Conservation (phyloP, 2,888 invertebrate genomes). For the Lasioglossum lativentre region DNA sequence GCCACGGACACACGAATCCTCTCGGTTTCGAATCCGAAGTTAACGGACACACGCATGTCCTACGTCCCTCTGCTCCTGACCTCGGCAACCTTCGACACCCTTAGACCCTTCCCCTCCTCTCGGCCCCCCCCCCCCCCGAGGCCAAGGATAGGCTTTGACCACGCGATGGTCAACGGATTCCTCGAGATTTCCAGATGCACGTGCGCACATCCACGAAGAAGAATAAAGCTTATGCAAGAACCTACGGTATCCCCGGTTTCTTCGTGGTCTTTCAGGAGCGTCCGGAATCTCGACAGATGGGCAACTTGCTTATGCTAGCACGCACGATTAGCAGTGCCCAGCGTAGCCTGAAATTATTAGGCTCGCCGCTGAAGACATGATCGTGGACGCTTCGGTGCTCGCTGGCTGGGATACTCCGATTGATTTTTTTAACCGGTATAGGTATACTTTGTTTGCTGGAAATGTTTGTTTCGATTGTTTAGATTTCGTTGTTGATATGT, state of each 20-base stretch:
- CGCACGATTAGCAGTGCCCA: conserved; percentile 1
- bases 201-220: not conserved
- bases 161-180: not conserved
- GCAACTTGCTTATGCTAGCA: not conserved
- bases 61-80: conserved; percentile 40
- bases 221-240: conserved; percentile 34
- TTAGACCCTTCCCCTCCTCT: conserved; percentile 25
- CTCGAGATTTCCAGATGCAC: conserved; percentile 22
- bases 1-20: conserved; percentile 13
- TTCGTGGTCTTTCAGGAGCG: not conserved
- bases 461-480: not conserved
- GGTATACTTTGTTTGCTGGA: not conserved
- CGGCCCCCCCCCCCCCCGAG: not conserved
- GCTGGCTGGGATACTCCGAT: not conserved
- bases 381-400: not conserved
- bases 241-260: not conserved
- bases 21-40: conserved; percentile 23
- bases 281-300: not conserved
- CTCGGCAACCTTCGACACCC: conserved; percentile 48
- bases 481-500: not conserved
- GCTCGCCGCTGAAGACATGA: not conserved
- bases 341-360: conserved; percentile 2
- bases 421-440: not conserved
- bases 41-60: conserved; percentile 23
- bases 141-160: not conserved